Evolutionary conservation across 2,888 invertebrate genomes (phyloP).

Genomic region (Apodemia zela): DNA sequence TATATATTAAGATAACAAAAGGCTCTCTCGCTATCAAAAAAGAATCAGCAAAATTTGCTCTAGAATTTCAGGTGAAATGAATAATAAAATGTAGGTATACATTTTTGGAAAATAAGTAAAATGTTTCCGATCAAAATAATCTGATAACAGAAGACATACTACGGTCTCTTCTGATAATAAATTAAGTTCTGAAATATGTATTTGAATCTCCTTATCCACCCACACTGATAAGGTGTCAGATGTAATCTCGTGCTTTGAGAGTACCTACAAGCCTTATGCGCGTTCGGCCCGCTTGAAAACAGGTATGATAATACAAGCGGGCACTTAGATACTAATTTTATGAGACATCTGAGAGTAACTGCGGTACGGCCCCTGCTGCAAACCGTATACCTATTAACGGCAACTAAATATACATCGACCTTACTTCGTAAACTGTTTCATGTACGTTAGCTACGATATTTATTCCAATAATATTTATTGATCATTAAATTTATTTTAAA

Average conservation of each 20-base stretch:
- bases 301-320: slow-evolving; percentile 60
- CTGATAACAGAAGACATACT: slow-evolving; percentile 28
- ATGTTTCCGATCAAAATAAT: slow-evolving; percentile 25
- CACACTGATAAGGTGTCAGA: slow-evolving; percentile 60
- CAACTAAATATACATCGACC: slow-evolving; percentile 42
- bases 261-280: slow-evolving; percentile 56
- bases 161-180: slow-evolving; percentile 12
- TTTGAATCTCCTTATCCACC: slow-evolving; percentile 46
- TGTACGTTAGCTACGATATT: slow-evolving; percentile 21
- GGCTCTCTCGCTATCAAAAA: too few relatives aligned
- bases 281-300: slow-evolving; percentile 52
- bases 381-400: slow-evolving; percentile 32
- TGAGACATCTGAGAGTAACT: slow-evolving; percentile 60
- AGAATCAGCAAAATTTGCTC: too few relatives aligned
- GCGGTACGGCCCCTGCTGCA: slow-evolving; percentile 51
- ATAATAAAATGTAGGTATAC: background rate
- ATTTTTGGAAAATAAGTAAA: background rate
- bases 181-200: slow-evolving; percentile 28
- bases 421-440: slow-evolving; percentile 28
- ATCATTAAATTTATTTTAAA: slow-evolving; percentile 4
- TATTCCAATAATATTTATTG: slow-evolving; percentile 16
- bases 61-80: background rate
- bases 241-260: slow-evolving; percentile 52
- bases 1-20: too few relatives aligned
- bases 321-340: slow-evolving; percentile 74